Conservation (phyloP, 2,797 vertebrate genomes). For the Heliangelus exortis region DNA sequence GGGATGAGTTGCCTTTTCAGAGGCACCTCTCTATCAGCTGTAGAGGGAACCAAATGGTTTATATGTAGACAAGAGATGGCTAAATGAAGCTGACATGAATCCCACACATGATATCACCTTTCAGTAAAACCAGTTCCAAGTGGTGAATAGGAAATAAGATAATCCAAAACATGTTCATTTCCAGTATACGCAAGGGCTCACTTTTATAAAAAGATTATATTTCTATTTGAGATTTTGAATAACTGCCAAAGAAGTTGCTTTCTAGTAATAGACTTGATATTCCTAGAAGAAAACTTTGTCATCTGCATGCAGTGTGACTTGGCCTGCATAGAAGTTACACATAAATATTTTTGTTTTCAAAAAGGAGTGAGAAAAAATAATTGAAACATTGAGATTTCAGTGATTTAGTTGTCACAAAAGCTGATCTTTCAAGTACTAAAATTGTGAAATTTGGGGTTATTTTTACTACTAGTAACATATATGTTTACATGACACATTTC, state of each 20-base stretch:
- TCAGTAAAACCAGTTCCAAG: not conserved
- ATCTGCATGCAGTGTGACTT: not conserved
- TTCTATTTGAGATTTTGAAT: not conserved
- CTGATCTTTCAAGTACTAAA: not conserved
- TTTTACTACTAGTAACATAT: slow-evolving; percentile 4
- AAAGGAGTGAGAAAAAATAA: not conserved
- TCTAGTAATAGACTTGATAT: slow-evolving; percentile 17
- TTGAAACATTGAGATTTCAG: not conserved
- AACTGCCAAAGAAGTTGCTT: not conserved
- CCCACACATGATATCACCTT: not conserved
- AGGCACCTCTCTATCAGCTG: not conserved
- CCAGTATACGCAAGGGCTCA: not conserved
- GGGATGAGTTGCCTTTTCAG: not conserved
- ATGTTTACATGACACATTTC: not conserved
- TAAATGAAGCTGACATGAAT: not conserved
- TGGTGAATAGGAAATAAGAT: not conserved
- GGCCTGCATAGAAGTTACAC: not conserved
- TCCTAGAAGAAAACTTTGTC: slow-evolving; percentile 25
- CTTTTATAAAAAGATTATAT: not conserved
- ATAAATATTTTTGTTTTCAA: slow-evolving; percentile 14
- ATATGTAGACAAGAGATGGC: not conserved
- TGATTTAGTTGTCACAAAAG: not conserved
- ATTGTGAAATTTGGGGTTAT: not conserved
- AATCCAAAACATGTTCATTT: not conserved
- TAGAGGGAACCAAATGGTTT: not conserved